Percentiles rank a stretch among this genome's conserved stretches.
These are phyloP conservation scores for Drosophila sproati DNA, from an alignment of 1,140 invertebrate genomes.

Conservation along the genomic window DNA sequence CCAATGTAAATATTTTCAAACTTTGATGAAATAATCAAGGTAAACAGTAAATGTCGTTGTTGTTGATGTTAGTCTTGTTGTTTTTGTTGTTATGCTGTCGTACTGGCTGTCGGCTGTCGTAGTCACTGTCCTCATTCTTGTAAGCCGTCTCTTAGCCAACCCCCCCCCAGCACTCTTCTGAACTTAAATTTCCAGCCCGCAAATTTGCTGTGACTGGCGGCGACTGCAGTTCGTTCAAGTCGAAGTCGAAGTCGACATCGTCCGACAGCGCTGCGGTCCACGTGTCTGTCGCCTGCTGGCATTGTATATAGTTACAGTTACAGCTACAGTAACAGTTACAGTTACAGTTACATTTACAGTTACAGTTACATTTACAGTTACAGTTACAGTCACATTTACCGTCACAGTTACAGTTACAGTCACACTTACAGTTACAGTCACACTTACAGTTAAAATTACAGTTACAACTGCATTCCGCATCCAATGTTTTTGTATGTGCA, in stretches of 20 bases:
- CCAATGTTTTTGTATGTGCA: constrained; percentile 43
- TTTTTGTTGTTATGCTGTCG: constrained; percentile 38
- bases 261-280: constrained; percentile 35
- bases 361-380: neutral
- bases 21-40: constrained; percentile 83
- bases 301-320: neutral
- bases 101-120: constrained; percentile 10
- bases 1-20: constrained; percentile 83
- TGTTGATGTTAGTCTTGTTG: constrained; percentile 45
- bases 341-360: constrained; percentile 24
- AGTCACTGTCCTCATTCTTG: constrained; percentile 22
- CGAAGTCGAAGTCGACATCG: constrained; percentile 18
- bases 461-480: constrained; percentile 27
- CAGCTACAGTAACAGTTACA: constrained; percentile 28
- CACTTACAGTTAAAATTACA: constrained; percentile 46
- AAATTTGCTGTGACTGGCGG: constrained; percentile 25
- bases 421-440: constrained; percentile 21
- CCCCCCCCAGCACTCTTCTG: neutral
- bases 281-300: constrained; percentile 5
- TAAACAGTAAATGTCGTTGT: constrained; percentile 80
- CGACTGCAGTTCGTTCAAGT: constrained; percentile 35
- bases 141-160: neutral
- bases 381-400: constrained; percentile 38
- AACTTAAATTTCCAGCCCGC: neutral
- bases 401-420: constrained; percentile 26